These are phyloP conservation scores for Intellagama lesueurii DNA, from an alignment of 2,797 vertebrate genomes.

Conservation along the genomic window DNA sequence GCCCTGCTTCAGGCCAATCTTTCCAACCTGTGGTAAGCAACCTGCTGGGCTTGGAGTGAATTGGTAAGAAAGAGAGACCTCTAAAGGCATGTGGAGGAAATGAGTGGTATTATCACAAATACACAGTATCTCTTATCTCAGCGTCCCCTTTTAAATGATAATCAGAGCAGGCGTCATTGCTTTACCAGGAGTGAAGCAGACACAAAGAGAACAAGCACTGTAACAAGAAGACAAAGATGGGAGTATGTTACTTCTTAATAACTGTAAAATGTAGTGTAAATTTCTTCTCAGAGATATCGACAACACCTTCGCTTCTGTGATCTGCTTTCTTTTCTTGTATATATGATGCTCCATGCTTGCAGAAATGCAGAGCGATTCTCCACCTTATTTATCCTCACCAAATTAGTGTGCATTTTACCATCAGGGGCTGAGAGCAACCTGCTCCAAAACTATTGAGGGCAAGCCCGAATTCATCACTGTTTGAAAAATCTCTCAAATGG, in stretches of 20 bases:
- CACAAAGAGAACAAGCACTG: neutral
- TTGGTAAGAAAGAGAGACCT: conserved; percentile 39
- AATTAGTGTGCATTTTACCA: neutral
- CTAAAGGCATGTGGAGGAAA: conserved; percentile 49
- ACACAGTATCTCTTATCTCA: neutral
- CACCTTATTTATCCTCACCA: neutral
- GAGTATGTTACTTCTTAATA: neutral
- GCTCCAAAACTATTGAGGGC: neutral
- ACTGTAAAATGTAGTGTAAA: neutral
- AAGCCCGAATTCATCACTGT: neutral
- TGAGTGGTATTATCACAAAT: neutral
- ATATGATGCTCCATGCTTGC: neutral
- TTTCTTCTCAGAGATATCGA: neutral
- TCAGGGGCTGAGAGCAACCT: neutral
- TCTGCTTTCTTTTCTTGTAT: neutral
- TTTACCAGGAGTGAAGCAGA: conserved; percentile 11
- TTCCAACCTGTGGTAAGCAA: neutral
- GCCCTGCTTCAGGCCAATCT: rapidly evolving
- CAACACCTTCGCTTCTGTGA: neutral
- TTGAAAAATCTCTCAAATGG: neutral
- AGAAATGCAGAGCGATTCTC: neutral
- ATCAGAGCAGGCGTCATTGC: neutral
- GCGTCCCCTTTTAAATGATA: neutral
- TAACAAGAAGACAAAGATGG: conserved; percentile 6
- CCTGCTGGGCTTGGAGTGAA: neutral